Base-by-base conservation (phyloP, 2,888 invertebrate species). In the Nomada lathburiana region DNA sequence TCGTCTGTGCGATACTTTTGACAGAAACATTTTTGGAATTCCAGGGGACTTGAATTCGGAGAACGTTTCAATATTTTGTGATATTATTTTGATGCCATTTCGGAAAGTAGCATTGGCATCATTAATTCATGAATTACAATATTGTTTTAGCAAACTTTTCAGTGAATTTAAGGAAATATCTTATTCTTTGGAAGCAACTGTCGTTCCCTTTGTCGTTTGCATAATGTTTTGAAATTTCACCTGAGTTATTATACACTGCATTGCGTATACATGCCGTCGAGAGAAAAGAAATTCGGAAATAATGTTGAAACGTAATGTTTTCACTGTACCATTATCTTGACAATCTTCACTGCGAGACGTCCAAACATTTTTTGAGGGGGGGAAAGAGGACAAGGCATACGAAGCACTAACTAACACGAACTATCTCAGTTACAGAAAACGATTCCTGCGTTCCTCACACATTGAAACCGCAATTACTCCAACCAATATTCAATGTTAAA, bases 371-470 rank as follows among this genome's bases (percentile, higher is more conserved):
- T 36, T 36, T 36, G n/a, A n/a, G n/a, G n/a, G n/a, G n/a, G 68
- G 76, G 82, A 82, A 84, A 84, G 76, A 44, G 60, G 64, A 73
- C 53, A 64, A 63, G 53, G 59, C 69, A 71, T 77, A 80, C 69
- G 29, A n/a, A 36, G 59, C 20, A 42, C 67, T 73, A 83, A 84
- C 83, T 83, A 80, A 77, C 75, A 73, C 75, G 53, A 70, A 52
- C 52, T 7, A 60, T 47, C 53, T 36, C 4, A 55, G 13, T 9
- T 20, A 3, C 57, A 36, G 69, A 75, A 72, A 78, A 84, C 80
- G n/a, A 16, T n/a, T 23, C 50, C 18, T 53, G 47, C 47, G 10
- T 53, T 44, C 42, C n/a, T 69, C 20, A 16, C 16, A 2, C 47
- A 47, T 36, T 7, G 16, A 3, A 47, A 47, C 16, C 13, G 16